Evolutionary conservation across 2,113 vertebrate species (phyloP).

Genomic region (Cyanocitta stelleri): DNA sequence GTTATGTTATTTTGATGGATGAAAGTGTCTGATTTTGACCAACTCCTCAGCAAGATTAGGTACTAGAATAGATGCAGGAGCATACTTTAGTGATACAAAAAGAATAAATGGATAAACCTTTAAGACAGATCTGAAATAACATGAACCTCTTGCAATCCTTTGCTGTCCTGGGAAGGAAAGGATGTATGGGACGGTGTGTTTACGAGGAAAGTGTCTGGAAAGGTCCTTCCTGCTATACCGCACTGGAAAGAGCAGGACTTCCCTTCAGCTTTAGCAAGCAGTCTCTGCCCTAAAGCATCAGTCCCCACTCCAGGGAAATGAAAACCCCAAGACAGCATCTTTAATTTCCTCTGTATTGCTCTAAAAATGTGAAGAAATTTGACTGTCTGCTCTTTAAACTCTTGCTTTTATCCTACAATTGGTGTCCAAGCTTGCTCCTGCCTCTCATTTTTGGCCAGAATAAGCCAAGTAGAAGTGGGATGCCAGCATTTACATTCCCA

Average conservation of each 20-base stretch:
- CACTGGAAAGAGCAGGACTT: background rate
- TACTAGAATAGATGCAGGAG: background rate
- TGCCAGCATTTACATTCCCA: background rate
- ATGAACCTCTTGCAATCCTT: background rate
- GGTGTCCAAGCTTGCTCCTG: background rate
- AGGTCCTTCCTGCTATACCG: background rate
- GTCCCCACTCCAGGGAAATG: background rate
- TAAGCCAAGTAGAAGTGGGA: background rate
- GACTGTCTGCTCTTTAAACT: background rate
- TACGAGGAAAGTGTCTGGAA: background rate
- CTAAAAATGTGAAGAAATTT: background rate
- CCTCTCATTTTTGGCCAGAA: background rate
- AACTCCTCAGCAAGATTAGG: background rate
- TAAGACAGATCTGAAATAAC: background rate
- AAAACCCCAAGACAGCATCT: background rate
- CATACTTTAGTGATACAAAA: background rate
- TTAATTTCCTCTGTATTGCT: background rate
- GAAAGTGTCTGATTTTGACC: background rate
- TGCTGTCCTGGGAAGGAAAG: background rate
- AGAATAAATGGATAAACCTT: background rate
- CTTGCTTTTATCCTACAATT: background rate
- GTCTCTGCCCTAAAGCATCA: background rate
- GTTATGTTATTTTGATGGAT: background rate
- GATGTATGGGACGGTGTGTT: background rate
- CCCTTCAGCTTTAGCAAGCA: background rate